phyloP scores from a whole-genome alignment of 2,797 vertebrate genomes.

The Myiotriccus ornatus region DNA sequence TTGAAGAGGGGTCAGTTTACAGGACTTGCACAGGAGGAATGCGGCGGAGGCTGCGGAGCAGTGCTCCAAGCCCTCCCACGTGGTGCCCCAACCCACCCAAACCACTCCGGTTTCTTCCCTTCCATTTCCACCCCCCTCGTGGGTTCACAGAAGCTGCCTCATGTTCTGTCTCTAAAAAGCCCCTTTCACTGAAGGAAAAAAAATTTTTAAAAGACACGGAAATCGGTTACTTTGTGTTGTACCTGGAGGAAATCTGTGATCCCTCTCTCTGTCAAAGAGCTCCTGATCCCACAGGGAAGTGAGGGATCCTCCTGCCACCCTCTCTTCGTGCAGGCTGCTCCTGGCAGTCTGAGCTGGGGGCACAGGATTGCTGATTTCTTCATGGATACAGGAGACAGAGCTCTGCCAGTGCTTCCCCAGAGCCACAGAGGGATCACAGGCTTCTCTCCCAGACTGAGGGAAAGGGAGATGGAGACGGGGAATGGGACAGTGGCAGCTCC shows the following conservation, averaged over 20 bases:
- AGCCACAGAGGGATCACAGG: not conserved
- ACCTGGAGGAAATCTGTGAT: not conserved
- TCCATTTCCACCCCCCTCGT: not conserved
- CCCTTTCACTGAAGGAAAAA: not conserved
- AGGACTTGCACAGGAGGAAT: conserved; percentile 31
- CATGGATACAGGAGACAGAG: not conserved
- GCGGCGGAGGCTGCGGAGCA: not conserved
- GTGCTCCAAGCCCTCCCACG: not conserved
- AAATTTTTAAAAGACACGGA: not conserved
- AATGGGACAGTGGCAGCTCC: not conserved
- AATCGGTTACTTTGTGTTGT: not conserved
- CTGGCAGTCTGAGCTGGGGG: fast-evolving
- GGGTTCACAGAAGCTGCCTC: not conserved
- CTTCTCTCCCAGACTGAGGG: not conserved
- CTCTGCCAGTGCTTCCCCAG: fast-evolving
- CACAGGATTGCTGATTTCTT: not conserved
- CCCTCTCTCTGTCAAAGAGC: not conserved
- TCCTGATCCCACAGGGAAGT: not conserved
- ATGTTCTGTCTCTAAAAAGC: not conserved
- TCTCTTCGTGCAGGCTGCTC: not conserved
- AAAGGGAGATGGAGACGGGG: not conserved
- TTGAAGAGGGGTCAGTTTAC: conserved; percentile 64
- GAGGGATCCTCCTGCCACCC: not conserved
- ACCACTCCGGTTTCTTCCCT: not conserved
- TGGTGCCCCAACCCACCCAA: not conserved